Conservation (phyloP, 2,797 vertebrate genomes). For the Pseudomugil gertrudae region DNA sequence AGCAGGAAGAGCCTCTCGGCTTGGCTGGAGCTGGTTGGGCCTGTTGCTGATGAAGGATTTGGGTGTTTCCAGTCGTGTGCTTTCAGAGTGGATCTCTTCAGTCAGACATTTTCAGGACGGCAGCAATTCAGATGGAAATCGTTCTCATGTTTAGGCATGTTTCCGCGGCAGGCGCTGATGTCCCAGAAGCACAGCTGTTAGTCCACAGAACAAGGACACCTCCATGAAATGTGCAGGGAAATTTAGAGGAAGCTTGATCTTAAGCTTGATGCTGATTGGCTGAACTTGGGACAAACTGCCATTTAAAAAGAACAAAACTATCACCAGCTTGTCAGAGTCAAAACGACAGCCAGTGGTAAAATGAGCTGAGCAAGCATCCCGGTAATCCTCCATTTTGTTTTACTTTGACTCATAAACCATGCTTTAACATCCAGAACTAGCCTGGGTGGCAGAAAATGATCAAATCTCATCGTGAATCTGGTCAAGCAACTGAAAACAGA, state of each 20-base stretch:
- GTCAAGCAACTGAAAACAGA: neutral
- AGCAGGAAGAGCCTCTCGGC: constrained; percentile 59
- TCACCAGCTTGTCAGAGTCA: neutral
- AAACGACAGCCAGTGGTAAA: neutral
- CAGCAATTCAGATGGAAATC: constrained; percentile 17
- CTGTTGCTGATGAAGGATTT: constrained; percentile 60
- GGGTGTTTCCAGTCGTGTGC: constrained; percentile 36
- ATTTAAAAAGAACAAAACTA: neutral
- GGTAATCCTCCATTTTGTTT: neutral
- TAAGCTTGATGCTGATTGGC: constrained; percentile 3
- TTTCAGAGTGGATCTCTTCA: constrained; percentile 14
- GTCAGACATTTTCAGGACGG: constrained; percentile 24
- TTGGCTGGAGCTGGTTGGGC: constrained; percentile 42
- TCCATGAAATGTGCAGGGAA: neutral
- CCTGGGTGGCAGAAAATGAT: too few species aligned
- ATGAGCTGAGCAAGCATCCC: too few species aligned
- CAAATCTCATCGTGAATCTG: neutral
- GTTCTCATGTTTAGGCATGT: neutral
- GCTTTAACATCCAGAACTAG: neutral
- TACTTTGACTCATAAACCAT: neutral
- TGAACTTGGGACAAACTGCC: neutral
- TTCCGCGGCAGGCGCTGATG: neutral
- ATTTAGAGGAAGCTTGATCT: neutral
- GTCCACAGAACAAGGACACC: neutral
- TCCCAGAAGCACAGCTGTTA: neutral